Percentiles rank a stretch among this genome's conserved stretches.
phyloP scores from a whole-genome alignment of 1,140 invertebrate genomes.

The Venturia canescens region DNA sequence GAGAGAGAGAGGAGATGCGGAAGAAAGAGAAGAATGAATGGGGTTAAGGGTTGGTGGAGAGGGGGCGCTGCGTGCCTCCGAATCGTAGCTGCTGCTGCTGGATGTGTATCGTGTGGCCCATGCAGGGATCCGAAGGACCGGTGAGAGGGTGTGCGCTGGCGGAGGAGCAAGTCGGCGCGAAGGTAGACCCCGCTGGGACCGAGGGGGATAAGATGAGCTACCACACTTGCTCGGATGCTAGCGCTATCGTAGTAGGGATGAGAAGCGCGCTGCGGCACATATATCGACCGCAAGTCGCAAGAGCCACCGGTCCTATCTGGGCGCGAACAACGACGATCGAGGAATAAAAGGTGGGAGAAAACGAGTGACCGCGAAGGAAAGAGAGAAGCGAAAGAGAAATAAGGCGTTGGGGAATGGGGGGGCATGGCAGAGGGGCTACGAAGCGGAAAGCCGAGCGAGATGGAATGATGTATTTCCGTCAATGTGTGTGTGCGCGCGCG shows the following conservation, averaged over 20 bases:
- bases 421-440: slow-evolving; percentile 12
- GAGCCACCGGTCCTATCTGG: slow-evolving; percentile 11
- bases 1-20: slow-evolving; percentile 16
- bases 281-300: slow-evolving; percentile 8
- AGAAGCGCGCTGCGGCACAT: slow-evolving; percentile 7
- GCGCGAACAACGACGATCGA: slow-evolving; percentile 25
- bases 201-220: slow-evolving; percentile 42
- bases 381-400: slow-evolving; percentile 15
- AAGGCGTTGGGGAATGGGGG: not conserved
- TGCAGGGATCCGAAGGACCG: slow-evolving; percentile 51
- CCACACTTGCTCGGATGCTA: slow-evolving; percentile 37
- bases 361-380: slow-evolving; percentile 29
- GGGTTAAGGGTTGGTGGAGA: slow-evolving; percentile 62
- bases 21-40: slow-evolving; percentile 31
- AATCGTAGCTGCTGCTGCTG: slow-evolving; percentile 13
- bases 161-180: slow-evolving; percentile 12
- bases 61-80: not conserved
- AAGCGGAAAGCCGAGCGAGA: slow-evolving; percentile 11
- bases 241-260: slow-evolving; percentile 7
- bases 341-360: slow-evolving; percentile 36
- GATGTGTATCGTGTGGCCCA: too few relatives aligned
- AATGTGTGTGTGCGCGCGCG: slow-evolving; percentile 34
- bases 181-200: slow-evolving; percentile 30
- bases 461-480: not conserved
- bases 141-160: slow-evolving; percentile 3